These are phyloP conservation scores for Epizoanthus ramosus DNA, from an alignment of 92 coral and sea anemone species.

Conservation along the genomic window DNA sequence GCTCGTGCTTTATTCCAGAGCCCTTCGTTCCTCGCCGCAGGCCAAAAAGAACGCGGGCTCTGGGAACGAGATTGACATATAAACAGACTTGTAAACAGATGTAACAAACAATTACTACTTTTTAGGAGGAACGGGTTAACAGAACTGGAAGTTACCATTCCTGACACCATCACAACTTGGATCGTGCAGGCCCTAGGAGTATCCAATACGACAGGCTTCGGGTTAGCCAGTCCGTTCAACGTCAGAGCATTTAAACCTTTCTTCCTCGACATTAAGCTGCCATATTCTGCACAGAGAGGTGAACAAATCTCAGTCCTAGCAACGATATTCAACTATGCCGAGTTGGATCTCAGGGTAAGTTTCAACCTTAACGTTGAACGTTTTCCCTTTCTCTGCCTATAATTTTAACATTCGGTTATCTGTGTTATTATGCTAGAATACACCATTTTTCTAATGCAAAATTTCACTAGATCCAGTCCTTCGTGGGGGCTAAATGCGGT, in stretches of 20 bases:
- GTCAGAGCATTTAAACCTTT: slow-evolving; percentile 52
- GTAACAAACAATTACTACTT: neutral
- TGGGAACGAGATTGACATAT: no score
- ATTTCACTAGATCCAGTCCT: no score
- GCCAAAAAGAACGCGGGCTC: no score
- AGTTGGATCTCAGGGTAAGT: slow-evolving; percentile 51
- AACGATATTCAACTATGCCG: slow-evolving; percentile 79
- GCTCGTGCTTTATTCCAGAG: no score
- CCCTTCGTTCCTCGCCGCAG: no score
- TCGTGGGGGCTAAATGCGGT: no score
- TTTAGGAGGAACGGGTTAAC: slow-evolving; percentile 59
- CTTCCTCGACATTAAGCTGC: slow-evolving; percentile 78
- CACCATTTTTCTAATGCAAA: no score
- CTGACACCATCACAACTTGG: slow-evolving; percentile 95
- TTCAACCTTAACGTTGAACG: neutral
- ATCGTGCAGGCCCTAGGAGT: slow-evolving; percentile 92
- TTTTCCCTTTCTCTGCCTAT: no score
- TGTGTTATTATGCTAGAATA: no score
- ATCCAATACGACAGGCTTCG: slow-evolving; percentile 91
- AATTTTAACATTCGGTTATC: no score
- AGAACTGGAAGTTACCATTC: slow-evolving; percentile 71
- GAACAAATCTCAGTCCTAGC: slow-evolving; percentile 86
- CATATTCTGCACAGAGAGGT: slow-evolving; percentile 94
- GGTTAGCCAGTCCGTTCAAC: slow-evolving; percentile 76
- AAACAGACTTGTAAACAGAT: no score